phyloP scores from a whole-genome alignment of 1,140 invertebrate species.

The Zophobas atratus region DNA sequence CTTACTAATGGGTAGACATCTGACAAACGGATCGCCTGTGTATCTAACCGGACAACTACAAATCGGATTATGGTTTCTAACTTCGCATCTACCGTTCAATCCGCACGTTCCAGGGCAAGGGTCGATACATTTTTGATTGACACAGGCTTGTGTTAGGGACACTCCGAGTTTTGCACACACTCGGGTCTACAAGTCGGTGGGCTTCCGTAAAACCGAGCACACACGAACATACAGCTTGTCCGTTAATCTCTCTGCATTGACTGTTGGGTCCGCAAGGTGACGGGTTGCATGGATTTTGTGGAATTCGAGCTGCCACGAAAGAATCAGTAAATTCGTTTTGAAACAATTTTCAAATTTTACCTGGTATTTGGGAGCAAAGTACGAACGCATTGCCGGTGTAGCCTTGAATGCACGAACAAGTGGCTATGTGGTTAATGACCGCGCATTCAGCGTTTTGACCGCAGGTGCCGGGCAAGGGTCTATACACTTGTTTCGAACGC shows the following conservation, averaged over 20 bases:
- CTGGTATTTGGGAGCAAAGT: slow-evolving; percentile 68
- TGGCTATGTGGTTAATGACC: slow-evolving; percentile 79
- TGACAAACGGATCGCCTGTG: slow-evolving; percentile 75
- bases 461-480: slow-evolving; percentile 81
- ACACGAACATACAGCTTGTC: slow-evolving; percentile 75
- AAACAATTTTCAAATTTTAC: slow-evolving; percentile 52
- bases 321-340: slow-evolving; percentile 58
- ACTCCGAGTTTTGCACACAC: slow-evolving; percentile 76
- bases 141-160: slow-evolving; percentile 75
- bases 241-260: slow-evolving; percentile 74
- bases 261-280: slow-evolving; percentile 76
- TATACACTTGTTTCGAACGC: slow-evolving; percentile 77
- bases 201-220: slow-evolving; percentile 73
- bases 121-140: slow-evolving; percentile 76
- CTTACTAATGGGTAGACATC: slow-evolving; percentile 68
- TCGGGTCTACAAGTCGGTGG: slow-evolving; percentile 78
- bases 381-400: slow-evolving; percentile 77
- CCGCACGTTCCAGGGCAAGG: slow-evolving; percentile 79
- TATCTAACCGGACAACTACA: slow-evolving; percentile 75
- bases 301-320: slow-evolving; percentile 58
- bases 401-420: slow-evolving; percentile 77
- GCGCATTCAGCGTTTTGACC: slow-evolving; percentile 77
- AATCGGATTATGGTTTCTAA: slow-evolving; percentile 76
- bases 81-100: slow-evolving; percentile 74
- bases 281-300: slow-evolving; percentile 71